Evolutionary conservation across 2,113 vertebrate genomes (phyloP), one percentile per base, ranked within the genome.

Genomic region (Rhineura floridana): DNA sequence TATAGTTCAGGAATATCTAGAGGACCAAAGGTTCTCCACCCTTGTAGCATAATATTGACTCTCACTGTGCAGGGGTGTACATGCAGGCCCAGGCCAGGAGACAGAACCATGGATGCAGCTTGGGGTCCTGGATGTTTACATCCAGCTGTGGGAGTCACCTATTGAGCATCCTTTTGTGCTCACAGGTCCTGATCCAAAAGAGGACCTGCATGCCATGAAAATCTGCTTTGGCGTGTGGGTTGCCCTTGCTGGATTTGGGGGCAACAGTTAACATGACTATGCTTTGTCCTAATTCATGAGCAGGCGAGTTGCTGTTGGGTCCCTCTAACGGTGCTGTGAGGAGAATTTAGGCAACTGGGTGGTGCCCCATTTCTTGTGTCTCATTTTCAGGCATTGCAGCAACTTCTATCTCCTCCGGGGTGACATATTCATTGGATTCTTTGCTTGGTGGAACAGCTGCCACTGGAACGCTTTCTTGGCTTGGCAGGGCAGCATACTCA

Each of bases 401-500:
- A 3, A 67, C 85, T 79, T 86, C 65, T 0, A 15, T 67, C 87
- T 90, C 95, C 44, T 86, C 92, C 25, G 2, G 82, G 12, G 59
- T 80, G 0, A 81, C 39, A 7, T 93, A 86, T 83, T 96, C 95
- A 0, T 92, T 94, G 8, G 83, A 33, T 25, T 50, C 55, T 33
- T 67, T 65, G 92, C 88, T 95, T 0, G 88, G 3, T 83, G 93
- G 88, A 81, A 75, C 77, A 69, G 93, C 79, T 85, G 91, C 91
- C 0, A n/a, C 23, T 21, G 94, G 95, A 55, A 80, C 62, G n/a
- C 70, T 83, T 46, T 95, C 91, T 85, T 96, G 96, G 3, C 67
- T 78, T 50, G 96, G 94, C 81, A 96, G 93, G 52, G 92, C 55
- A 36, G 82, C 85, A 0, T 90, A 94, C 7, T 94, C 94, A 48